Evolutionary conservation across 2,888 invertebrate species (phyloP).

Genomic region (Noctua fimbriata): DNA sequence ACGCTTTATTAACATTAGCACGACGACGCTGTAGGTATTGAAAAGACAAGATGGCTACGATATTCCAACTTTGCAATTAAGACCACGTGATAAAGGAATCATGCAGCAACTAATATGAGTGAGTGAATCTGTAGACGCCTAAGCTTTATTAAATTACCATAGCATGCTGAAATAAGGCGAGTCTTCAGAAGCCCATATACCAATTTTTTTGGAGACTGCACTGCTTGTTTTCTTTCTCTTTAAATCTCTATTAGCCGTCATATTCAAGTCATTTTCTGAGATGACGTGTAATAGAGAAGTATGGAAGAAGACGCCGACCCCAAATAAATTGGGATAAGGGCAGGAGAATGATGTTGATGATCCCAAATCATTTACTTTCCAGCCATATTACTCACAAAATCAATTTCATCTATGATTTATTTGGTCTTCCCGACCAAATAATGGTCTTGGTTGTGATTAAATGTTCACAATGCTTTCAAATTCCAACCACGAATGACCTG

Average conservation of each 20-base stretch:
- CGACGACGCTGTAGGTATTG: too few relatives aligned
- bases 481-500: not conserved
- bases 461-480: not conserved
- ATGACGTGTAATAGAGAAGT: too few relatives aligned
- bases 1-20: too few relatives aligned
- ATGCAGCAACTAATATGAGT: not conserved
- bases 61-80: too few relatives aligned
- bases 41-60: too few relatives aligned
- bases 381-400: not conserved
- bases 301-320: too few relatives aligned
- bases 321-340: too few relatives aligned
- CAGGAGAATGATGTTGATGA: too few relatives aligned
- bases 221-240: not conserved
- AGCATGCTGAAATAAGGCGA: not conserved
- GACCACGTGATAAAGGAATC: too few relatives aligned
- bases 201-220: not conserved
- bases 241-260: not conserved
- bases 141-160: not conserved
- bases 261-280: not conserved
- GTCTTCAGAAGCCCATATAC: not conserved
- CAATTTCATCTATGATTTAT: not conserved
- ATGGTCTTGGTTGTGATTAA: not conserved
- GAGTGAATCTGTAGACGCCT: not conserved
- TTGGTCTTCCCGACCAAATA: not conserved
- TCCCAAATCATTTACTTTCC: not conserved